These are phyloP conservation scores for Pachymerium ferrugineum DNA, from an alignment of 2,888 invertebrate genomes.

Conservation along the genomic window DNA sequence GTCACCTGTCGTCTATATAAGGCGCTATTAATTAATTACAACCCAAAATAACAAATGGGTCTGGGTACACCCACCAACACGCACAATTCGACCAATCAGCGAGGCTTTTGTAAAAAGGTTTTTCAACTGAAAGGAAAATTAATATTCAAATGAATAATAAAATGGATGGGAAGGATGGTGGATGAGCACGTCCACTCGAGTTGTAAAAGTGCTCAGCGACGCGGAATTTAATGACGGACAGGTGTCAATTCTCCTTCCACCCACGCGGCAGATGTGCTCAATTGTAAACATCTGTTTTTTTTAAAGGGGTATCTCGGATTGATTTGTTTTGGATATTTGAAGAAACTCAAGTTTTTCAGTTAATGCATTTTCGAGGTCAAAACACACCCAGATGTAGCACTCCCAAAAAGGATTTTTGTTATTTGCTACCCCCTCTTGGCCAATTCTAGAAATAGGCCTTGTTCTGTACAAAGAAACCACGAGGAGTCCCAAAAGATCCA, in stretches of 20 bases:
- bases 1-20: conserved; percentile 9
- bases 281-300: background rate
- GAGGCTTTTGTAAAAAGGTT: background rate
- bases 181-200: background rate
- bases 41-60: background rate
- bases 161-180: background rate
- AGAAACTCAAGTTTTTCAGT: no score
- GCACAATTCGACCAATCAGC: conserved; percentile 9
- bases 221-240: conserved; percentile 4
- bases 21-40: conserved; percentile 8
- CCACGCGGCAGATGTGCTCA: background rate
- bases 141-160: background rate
- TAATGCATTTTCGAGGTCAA: background rate
- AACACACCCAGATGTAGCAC: background rate
- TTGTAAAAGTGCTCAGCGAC: background rate
- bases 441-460: conserved; percentile 13
- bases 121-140: background rate
- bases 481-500: conserved; percentile 1
- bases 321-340: conserved; percentile 5
- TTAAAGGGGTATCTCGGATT: no score
- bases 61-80: background rate
- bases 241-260: background rate
- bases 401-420: background rate
- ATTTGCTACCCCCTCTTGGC: background rate
- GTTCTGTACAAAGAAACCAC: background rate